Percentiles rank a stretch among this genome's conserved stretches.
Conservation (phyloP, 2,113 vertebrate genomes). For the Uria aalge region DNA sequence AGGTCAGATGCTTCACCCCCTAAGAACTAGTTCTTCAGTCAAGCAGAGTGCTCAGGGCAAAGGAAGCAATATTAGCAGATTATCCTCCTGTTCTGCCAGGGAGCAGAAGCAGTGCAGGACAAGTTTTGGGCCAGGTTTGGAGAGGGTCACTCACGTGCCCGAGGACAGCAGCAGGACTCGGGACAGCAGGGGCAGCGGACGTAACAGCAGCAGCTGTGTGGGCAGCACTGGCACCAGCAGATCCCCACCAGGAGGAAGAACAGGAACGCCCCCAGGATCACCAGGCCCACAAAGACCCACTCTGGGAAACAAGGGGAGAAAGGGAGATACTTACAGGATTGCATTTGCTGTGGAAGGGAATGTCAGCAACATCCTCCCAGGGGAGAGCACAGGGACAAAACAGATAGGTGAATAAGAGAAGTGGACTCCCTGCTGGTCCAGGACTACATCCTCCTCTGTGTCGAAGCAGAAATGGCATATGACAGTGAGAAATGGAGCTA, state of each 20-base stretch:
- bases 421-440: background rate
- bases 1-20: conserved; percentile 28
- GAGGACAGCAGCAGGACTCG: conserved; percentile 95
- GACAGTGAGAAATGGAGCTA: background rate
- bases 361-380: background rate
- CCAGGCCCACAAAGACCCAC: conserved; percentile 93
- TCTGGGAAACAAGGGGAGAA: conserved; percentile 77
- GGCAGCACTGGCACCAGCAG: conserved; percentile 99
- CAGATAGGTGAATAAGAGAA: background rate
- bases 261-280: conserved; percentile 85
- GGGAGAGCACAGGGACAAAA: background rate
- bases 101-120: background rate
- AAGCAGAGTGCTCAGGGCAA: background rate
- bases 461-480: background rate
- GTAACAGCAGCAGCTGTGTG: conserved; percentile 97
- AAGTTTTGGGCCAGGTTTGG: background rate
- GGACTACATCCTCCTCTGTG: background rate
- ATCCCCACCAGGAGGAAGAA: conserved; percentile 90
- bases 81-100: background rate
- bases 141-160: conserved; percentile 84
- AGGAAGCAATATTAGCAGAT: background rate
- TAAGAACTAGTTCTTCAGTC: background rate
- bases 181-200: conserved; percentile 96
- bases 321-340: background rate
- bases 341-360: background rate